Evolutionary conservation across 2,888 invertebrate species (phyloP).

Genomic region (Ellobium chinense): DNA sequence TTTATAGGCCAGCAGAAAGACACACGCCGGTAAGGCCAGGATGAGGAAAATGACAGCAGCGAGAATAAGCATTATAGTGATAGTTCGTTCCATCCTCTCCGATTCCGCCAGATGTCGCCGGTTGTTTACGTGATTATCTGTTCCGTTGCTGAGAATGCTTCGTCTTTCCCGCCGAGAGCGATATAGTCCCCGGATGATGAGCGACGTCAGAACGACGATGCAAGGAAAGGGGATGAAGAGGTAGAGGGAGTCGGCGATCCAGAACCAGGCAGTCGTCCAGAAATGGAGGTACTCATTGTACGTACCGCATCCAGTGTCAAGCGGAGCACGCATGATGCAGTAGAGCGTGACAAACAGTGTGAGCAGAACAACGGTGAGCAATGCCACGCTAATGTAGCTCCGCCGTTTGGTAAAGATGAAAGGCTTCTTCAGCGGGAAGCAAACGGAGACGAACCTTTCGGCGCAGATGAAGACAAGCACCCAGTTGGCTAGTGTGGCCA

Average conservation of each 20-base stretch:
- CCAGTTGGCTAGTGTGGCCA: conserved; percentile 47
- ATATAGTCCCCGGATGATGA: conserved; percentile 44
- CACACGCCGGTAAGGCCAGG: conserved; percentile 44
- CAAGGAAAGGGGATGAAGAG: conserved; percentile 31
- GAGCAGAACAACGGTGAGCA: conserved; percentile 19
- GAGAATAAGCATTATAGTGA: conserved; percentile 48
- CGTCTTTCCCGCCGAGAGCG: conserved; percentile 31
- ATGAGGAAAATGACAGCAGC: conserved; percentile 45
- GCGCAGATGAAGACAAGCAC: conserved; percentile 46
- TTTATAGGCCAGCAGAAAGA: conserved; percentile 31
- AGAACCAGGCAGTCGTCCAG: conserved; percentile 41
- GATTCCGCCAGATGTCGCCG: conserved; percentile 2
- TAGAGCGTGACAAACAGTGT: conserved; percentile 28
- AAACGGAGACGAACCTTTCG: conserved; percentile 59
- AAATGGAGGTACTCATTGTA: conserved; percentile 7
- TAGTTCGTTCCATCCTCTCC: conserved; percentile 30
- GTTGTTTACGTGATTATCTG: background rate
- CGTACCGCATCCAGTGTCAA: conserved; percentile 26
- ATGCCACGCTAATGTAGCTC: conserved; percentile 23
- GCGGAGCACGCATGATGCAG: conserved; percentile 28
- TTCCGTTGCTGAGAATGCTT: conserved; percentile 9
- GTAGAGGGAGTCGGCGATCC: conserved; percentile 37
- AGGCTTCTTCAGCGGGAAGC: conserved; percentile 57
- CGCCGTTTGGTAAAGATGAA: conserved; percentile 47
- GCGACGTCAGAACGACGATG: conserved; percentile 39